Evolutionary conservation across 37 sponge, comb jelly and placozoan genomes (phyloP).

Genomic region (Aplysina aerophoba): DNA sequence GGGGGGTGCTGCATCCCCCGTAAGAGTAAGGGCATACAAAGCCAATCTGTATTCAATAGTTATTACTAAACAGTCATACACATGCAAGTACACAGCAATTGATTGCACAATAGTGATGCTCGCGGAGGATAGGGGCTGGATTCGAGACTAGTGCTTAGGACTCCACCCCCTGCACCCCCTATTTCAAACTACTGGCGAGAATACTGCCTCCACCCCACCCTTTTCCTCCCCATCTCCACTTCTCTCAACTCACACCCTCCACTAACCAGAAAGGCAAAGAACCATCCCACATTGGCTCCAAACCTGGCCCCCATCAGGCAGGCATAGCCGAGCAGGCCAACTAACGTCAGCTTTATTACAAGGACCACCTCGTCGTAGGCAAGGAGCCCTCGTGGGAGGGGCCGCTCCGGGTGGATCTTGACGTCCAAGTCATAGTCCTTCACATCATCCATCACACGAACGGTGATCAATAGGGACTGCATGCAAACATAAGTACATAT

Average conservation of each 20-base stretch:
- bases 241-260: neutral
- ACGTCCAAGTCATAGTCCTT: constrained; percentile 86
- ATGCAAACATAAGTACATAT: neutral
- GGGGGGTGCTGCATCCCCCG: too few relatives aligned
- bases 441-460: constrained; percentile 90
- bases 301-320: constrained; percentile 45
- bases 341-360: constrained; percentile 44
- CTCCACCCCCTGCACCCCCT: neutral
- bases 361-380: constrained; percentile 49
- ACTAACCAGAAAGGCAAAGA: constrained; percentile 55
- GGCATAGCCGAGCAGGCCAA: constrained; percentile 26
- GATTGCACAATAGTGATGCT: too few relatives aligned
- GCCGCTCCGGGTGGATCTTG: constrained; percentile 81
- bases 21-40: too few relatives aligned
- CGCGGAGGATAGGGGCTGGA: too few relatives aligned
- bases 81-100: too few relatives aligned
- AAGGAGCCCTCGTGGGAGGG: constrained; percentile 78
- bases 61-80: too few relatives aligned
- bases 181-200: too few relatives aligned
- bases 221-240: neutral
- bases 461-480: constrained; percentile 55
- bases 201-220: neutral
- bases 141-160: too few relatives aligned
- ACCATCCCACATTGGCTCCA: constrained; percentile 27
- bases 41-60: too few relatives aligned